phyloP scores from a whole-genome alignment of 2,797 vertebrate genomes.

The Kryptopterus vitreolus region DNA sequence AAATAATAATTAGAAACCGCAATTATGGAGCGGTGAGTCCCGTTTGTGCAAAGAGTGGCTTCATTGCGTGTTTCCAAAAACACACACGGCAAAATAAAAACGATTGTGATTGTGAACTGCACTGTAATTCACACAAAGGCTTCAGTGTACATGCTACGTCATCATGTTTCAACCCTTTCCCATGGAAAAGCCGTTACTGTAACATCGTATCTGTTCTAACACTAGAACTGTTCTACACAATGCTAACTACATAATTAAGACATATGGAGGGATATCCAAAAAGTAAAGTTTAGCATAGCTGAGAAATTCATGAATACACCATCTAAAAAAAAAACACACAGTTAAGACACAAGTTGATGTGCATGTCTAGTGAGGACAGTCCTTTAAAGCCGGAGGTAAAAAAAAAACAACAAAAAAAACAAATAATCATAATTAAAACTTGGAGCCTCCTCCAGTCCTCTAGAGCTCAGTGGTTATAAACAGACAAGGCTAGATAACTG shows the following conservation, averaged over 20 bases:
- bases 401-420: neutral
- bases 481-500: neutral
- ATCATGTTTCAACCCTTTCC: slow-evolving; percentile 15
- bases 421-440: neutral
- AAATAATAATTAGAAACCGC: no score
- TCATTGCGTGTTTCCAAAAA: neutral
- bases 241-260: slow-evolving; percentile 56
- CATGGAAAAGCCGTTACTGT: neutral
- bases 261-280: slow-evolving; percentile 31
- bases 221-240: slow-evolving; percentile 23
- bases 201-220: slow-evolving; percentile 23
- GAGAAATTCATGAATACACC: neutral
- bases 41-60: no score
- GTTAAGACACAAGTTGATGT: slow-evolving; percentile 33
- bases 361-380: slow-evolving; percentile 18
- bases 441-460: neutral
- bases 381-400: slow-evolving; percentile 11
- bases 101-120: slow-evolving; percentile 23
- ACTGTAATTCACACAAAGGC: slow-evolving; percentile 43
- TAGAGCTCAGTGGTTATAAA: neutral
- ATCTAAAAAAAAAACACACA: slow-evolving; percentile 10
- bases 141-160: slow-evolving; percentile 37
- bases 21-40: no score
- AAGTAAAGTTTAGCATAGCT: slow-evolving; percentile 7
- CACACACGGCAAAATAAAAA: neutral